Evolutionary conservation across 2,888 invertebrate species (phyloP).

Genomic region (Drosophila eohydei): DNA sequence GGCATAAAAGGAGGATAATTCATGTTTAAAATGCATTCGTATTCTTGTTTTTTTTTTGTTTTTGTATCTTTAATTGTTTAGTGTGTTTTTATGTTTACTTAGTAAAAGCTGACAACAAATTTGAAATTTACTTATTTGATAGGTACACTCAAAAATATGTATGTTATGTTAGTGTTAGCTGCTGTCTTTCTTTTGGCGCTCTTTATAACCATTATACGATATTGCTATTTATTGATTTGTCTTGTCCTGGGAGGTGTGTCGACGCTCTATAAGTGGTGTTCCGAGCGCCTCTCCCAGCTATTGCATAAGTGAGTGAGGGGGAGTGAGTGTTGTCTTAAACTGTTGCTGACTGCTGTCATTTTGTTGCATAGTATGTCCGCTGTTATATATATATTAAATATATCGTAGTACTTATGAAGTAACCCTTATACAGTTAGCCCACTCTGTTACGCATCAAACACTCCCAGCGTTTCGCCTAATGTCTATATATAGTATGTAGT

Average conservation of each 20-base stretch:
- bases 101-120: conserved; percentile 79
- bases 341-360: conserved; percentile 10
- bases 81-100: conserved; percentile 61
- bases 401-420: conserved; percentile 73
- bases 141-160: conserved; percentile 75
- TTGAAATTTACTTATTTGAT: conserved; percentile 71
- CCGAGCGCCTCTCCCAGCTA: conserved; percentile 26
- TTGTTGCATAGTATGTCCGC: conserved; percentile 32
- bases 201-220: conserved; percentile 28
- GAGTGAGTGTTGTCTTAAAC: conserved; percentile 11
- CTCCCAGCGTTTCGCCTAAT: conserved; percentile 35
- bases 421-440: conserved; percentile 63
- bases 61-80: conserved; percentile 46
- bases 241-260: conserved; percentile 36
- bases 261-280: conserved; percentile 19
- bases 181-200: conserved; percentile 13
- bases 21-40: conserved; percentile 63
- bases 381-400: conserved; percentile 59
- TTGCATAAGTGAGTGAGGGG: conserved; percentile 10
- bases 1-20: neutral
- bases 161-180: conserved; percentile 29
- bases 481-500: conserved; percentile 38
- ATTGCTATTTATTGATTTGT: conserved; percentile 52
- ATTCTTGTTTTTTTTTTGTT: neutral
- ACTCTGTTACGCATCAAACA: conserved; percentile 25